phyloP scores from a whole-genome alignment of 2,113 vertebrate genomes.

The Marcusenius ussheri region DNA sequence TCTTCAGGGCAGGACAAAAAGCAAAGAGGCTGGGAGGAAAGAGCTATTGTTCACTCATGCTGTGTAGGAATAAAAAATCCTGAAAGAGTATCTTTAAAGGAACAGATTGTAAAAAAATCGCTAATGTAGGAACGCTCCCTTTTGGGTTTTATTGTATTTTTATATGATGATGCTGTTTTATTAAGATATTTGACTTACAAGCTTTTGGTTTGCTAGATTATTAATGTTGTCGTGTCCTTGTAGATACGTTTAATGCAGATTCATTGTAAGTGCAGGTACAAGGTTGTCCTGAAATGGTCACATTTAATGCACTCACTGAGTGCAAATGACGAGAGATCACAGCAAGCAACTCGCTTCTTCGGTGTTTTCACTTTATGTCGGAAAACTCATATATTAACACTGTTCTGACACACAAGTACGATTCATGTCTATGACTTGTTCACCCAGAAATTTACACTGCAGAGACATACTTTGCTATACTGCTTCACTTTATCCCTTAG shows the following conservation, averaged over 20 bases:
- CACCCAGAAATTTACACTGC: neutral
- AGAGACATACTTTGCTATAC: neutral
- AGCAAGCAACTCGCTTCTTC: neutral
- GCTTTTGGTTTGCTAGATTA: neutral
- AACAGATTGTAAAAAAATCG: neutral
- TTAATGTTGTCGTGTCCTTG: neutral
- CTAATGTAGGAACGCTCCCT: neutral
- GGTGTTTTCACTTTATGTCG: neutral
- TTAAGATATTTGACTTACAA: neutral
- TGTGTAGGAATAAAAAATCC: neutral
- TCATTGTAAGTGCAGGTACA: neutral
- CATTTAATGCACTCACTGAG: neutral
- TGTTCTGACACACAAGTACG: neutral
- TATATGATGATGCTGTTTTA: neutral
- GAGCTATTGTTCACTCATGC: neutral
- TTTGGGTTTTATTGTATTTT: neutral
- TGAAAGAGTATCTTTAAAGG: neutral
- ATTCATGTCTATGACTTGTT: neutral
- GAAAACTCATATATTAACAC: neutral
- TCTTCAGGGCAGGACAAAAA: neutral
- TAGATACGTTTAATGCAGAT: neutral
- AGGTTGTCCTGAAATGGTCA: neutral
- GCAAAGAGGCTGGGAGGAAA: neutral
- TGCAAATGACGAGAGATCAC: neutral
- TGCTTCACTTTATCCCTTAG: neutral